Evolutionary conservation across 2,113 vertebrate species (phyloP).

Genomic region (Passer domesticus): DNA sequence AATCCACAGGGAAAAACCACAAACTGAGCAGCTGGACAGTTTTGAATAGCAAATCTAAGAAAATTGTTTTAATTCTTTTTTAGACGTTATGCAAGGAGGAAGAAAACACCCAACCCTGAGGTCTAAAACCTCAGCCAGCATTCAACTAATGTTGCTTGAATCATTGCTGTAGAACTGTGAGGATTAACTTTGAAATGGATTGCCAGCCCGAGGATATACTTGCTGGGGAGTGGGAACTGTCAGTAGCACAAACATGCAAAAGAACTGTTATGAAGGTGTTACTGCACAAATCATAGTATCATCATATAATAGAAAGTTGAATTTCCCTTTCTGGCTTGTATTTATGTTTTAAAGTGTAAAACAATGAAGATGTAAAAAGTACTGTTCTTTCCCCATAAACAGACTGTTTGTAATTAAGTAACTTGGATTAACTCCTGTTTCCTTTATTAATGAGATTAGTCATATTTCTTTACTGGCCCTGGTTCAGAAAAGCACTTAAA

Average conservation of each 20-base stretch:
- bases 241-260: background rate
- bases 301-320: background rate
- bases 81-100: background rate
- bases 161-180: background rate
- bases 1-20: background rate
- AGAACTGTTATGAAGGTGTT: background rate
- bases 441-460: conserved; percentile 12
- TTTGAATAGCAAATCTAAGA: conserved; percentile 15
- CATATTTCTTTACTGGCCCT: conserved; percentile 12
- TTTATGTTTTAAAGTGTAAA: background rate
- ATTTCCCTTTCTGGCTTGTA: background rate
- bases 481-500: conserved; percentile 42
- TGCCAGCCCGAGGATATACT: background rate
- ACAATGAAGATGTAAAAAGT: background rate
- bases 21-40: background rate
- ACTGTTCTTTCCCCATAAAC: background rate
- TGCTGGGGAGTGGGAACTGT: background rate
- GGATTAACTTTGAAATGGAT: background rate
- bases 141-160: background rate
- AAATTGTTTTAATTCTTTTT: conserved; percentile 25
- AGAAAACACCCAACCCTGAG: background rate
- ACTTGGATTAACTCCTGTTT: conserved; percentile 1
- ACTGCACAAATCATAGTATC: background rate
- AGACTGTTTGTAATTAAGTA: background rate
- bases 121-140: background rate